These are phyloP conservation scores for Goniozus legneri DNA, from an alignment of 1,140 invertebrate genomes.

Conservation along the genomic window DNA sequence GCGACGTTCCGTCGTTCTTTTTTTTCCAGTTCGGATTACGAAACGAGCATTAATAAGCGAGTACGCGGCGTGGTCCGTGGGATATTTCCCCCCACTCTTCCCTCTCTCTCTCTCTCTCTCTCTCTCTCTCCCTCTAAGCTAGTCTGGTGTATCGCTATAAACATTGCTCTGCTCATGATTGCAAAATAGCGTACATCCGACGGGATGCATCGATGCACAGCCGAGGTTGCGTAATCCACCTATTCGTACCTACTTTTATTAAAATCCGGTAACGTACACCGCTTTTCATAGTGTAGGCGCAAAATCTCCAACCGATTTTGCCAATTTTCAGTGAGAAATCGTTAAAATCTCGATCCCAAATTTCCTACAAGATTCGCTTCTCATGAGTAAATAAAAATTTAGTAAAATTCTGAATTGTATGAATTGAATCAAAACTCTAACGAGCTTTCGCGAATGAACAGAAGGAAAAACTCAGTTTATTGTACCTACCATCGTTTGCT, in stretches of 20 bases:
- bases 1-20: slow-evolving; percentile 17
- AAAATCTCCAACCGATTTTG: too few relatives aligned
- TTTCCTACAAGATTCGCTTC: too few relatives aligned
- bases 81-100: slow-evolving; percentile 28
- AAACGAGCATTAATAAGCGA: slow-evolving; percentile 44
- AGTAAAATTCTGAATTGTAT: too few relatives aligned
- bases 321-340: too few relatives aligned
- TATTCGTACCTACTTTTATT: slow-evolving; percentile 28
- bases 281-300: too few relatives aligned
- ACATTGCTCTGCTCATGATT: slow-evolving; percentile 51
- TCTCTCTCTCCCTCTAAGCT: slow-evolving; percentile 9
- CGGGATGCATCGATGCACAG: slow-evolving; percentile 40
- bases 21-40: slow-evolving; percentile 37
- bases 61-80: slow-evolving; percentile 40
- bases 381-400: too few relatives aligned
- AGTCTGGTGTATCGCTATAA: slow-evolving; percentile 34
- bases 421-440: too few relatives aligned
- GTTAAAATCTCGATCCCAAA: too few relatives aligned
- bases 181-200: slow-evolving; percentile 52
- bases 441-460: too few relatives aligned
- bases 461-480: too few relatives aligned
- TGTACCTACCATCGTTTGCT: background rate
- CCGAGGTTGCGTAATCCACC: slow-evolving; percentile 36
- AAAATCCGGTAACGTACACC: background rate
- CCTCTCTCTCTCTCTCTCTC: slow-evolving; percentile 20